A percentile compares a stretch with the other conserved stretches of the same genome.
Evolutionary conservation across 2,888 invertebrate genomes (phyloP).

Genomic region (Carcina quercana): DNA sequence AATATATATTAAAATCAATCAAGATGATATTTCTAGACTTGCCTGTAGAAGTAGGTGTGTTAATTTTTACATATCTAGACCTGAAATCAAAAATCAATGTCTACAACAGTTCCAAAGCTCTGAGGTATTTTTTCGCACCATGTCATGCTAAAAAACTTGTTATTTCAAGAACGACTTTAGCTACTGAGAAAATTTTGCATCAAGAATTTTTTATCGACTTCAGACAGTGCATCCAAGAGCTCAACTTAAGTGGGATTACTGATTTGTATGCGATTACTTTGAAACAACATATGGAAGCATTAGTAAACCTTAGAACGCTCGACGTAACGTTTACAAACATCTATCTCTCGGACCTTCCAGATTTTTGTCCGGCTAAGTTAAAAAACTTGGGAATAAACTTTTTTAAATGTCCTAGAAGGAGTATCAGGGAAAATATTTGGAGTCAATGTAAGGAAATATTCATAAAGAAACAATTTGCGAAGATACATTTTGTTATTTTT

Average conservation of each 20-base stretch:
- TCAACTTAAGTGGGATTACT: conserved; percentile 30
- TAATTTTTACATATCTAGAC: conserved; percentile 22
- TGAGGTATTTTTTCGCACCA: conserved; percentile 27
- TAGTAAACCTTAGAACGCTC: conserved; percentile 23
- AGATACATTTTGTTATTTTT: conserved; percentile 30
- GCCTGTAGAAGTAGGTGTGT: conserved; percentile 17
- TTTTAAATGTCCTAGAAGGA: conserved; percentile 23
- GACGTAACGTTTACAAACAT: conserved; percentile 35
- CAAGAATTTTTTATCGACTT: conserved; percentile 24
- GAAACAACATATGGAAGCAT: conserved; percentile 20
- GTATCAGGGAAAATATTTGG: conserved; percentile 18
- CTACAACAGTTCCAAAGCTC: conserved; percentile 18
- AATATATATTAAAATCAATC: not conserved
- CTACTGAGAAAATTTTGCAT: conserved; percentile 21
- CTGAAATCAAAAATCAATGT: conserved; percentile 21
- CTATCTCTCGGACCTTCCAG: conserved; percentile 25
- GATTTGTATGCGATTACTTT: conserved; percentile 24
- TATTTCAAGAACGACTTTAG: conserved; percentile 25
- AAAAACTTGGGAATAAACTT: conserved; percentile 31
- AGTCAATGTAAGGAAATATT: conserved; percentile 22
- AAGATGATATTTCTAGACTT: conserved; percentile 10
- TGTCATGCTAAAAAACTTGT: conserved; percentile 23
- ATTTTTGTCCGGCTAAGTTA: conserved; percentile 26
- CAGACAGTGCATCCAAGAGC: conserved; percentile 21
- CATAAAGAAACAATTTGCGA: conserved; percentile 21